Conservation (phyloP, 2,113 vertebrate genomes). For the Semicossyphus pulcher region DNA sequence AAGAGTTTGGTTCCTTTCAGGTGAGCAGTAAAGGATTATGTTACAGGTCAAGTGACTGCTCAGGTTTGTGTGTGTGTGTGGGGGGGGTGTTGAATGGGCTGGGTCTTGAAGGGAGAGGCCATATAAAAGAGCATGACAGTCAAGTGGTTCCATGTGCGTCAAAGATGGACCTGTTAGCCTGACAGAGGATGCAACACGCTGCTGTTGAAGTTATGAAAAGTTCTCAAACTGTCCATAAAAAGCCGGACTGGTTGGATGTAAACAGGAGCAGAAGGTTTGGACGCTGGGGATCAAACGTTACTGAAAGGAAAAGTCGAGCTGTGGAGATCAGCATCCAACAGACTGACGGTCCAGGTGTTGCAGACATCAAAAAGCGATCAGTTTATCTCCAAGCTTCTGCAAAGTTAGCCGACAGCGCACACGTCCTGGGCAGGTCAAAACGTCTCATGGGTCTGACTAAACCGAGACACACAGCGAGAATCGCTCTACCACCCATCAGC, state of each 20-base stretch:
- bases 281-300: constrained; percentile 21
- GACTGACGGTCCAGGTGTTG: not conserved
- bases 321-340: constrained; percentile 28
- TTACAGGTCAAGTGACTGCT: constrained; percentile 79
- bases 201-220: constrained; percentile 60
- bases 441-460: constrained; percentile 21
- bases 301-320: constrained; percentile 27
- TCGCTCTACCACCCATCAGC: constrained; percentile 73
- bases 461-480: constrained; percentile 8
- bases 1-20: constrained; percentile 48
- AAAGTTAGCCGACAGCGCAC: constrained; percentile 21
- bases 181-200: constrained; percentile 3
- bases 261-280: constrained; percentile 54
- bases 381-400: constrained; percentile 1
- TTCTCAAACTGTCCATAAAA: constrained; percentile 36
- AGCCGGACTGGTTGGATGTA: constrained; percentile 47
- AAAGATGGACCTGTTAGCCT: constrained; percentile 14
- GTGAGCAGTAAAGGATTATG: constrained; percentile 59
- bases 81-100: constrained; percentile 39
- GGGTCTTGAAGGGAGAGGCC: constrained; percentile 10
- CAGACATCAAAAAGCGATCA: not conserved
- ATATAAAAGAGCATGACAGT: constrained; percentile 60
- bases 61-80: constrained; percentile 18
- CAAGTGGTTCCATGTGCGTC: not conserved
- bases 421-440: constrained; percentile 31